A percentile compares a stretch with the other conserved stretches of the same genome.
Evolutionary conservation across 2,113 vertebrate species (phyloP).

Genomic region (Xenotilapia caudafasciata): DNA sequence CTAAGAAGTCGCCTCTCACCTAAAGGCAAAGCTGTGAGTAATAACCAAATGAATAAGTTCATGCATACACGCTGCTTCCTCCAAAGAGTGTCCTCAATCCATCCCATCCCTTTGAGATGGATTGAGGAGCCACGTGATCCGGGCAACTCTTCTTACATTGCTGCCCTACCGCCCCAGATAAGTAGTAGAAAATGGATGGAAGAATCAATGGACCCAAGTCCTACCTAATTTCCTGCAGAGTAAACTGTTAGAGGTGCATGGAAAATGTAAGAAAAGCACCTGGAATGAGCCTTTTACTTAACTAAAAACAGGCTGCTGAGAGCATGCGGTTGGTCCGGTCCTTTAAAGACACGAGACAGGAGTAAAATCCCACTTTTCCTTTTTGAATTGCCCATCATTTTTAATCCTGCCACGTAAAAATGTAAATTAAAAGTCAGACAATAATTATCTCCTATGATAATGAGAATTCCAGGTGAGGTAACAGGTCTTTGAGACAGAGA

Average conservation of each 20-base stretch:
- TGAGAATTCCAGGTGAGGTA: conserved; percentile 17
- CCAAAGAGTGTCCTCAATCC: not conserved
- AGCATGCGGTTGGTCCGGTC: not conserved
- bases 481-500: conserved; percentile 26
- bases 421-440: conserved; percentile 47
- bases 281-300: not conserved
- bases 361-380: not conserved
- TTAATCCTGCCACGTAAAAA: not conserved
- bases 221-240: not conserved
- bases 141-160: not conserved
- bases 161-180: rapidly evolving
- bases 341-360: not conserved
- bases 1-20: not conserved
- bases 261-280: not conserved
- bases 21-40: not conserved
- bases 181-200: not conserved
- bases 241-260: not conserved
- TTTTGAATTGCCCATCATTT: not conserved
- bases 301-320: not conserved
- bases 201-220: not conserved
- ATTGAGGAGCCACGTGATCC: not conserved
- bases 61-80: not conserved
- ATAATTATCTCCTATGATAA: conserved; percentile 42
- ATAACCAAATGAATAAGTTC: not conserved
- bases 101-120: not conserved